phyloP scores from a whole-genome alignment of 2,113 vertebrate genomes.

The Aythya baeri region DNA sequence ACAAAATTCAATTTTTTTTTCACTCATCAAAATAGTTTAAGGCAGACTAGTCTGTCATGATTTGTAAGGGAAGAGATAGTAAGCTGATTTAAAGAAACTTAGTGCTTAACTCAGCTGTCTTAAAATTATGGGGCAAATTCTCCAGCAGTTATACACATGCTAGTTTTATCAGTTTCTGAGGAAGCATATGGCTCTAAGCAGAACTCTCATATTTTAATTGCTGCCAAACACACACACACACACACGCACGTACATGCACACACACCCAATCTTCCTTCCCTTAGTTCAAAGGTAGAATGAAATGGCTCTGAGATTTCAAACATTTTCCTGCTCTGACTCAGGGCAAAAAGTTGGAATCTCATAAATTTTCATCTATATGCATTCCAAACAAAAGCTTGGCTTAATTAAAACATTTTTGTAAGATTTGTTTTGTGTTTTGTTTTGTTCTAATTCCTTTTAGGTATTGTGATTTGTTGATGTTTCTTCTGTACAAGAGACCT shows the following conservation, averaged over 20 bases:
- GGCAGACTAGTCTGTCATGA: not conserved
- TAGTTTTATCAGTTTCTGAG: slow-evolving; percentile 36
- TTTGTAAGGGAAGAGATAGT: not conserved
- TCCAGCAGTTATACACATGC: not conserved
- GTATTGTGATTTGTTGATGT: not conserved
- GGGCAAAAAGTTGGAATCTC: not conserved
- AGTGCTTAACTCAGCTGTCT: not conserved
- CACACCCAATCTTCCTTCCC: not conserved
- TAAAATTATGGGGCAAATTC: not conserved
- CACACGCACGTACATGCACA: accelerated
- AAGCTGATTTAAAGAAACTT: not conserved
- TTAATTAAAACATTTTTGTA: not conserved
- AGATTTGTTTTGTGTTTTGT: not conserved
- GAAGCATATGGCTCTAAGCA: slow-evolving; percentile 30
- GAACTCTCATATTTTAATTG: slow-evolving; percentile 15
- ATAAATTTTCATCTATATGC: not conserved
- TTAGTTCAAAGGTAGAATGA: slow-evolving; percentile 28
- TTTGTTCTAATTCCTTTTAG: not conserved
- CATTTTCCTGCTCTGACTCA: slow-evolving; percentile 12
- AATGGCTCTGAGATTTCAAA: slow-evolving; percentile 22
- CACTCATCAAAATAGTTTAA: not conserved
- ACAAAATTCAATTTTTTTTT: not conserved
- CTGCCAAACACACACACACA: not conserved
- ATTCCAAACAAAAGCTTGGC: not conserved
- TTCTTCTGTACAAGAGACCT: not conserved